These are phyloP conservation scores for Sebastolobus altivelis DNA, from an alignment of 2,797 vertebrate genomes.

Conservation along the genomic window DNA sequence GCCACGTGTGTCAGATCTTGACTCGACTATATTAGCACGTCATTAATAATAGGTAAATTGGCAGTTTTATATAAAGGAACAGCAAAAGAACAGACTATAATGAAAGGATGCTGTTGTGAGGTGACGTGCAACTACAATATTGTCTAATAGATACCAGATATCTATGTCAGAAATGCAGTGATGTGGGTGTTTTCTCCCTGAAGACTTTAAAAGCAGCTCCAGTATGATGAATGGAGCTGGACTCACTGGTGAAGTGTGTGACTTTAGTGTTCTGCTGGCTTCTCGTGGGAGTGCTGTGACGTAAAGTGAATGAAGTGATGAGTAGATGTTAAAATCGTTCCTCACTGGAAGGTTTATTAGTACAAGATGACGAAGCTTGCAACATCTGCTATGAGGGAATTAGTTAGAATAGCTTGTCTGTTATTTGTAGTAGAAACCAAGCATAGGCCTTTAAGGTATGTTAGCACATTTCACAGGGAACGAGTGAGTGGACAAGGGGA, in stretches of 20 bases:
- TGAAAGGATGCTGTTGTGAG: constrained; percentile 12
- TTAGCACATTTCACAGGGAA: constrained; percentile 53
- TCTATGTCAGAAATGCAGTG: constrained; percentile 7
- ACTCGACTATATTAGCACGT: constrained; percentile 51
- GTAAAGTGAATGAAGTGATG: constrained; percentile 46
- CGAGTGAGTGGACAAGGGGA: constrained; percentile 36
- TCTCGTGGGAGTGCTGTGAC: constrained; percentile 44
- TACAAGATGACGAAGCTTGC: constrained; percentile 27
- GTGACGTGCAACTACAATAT: background rate
- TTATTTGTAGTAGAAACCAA: constrained; percentile 40
- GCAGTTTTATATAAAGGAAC: constrained; percentile 18
- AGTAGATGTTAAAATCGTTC: constrained; percentile 30
- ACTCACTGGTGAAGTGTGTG: constrained; percentile 39
- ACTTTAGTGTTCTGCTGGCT: constrained; percentile 45
- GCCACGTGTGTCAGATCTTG: constrained; percentile 37
- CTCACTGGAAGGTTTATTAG: constrained; percentile 25
- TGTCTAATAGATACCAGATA: constrained; percentile 17
- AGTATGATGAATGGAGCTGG: constrained; percentile 45
- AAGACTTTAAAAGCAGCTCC: constrained; percentile 31
- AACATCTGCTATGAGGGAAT: constrained; percentile 20
- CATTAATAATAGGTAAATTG: constrained; percentile 37
- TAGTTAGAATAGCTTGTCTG: constrained; percentile 46
- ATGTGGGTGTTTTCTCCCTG: constrained; percentile 13
- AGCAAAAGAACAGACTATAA: constrained; percentile 3
- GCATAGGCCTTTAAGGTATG: constrained; percentile 10